Evolutionary conservation across 1,140 invertebrate species (phyloP).

Genomic region (Camponotus pennsylvanicus): DNA sequence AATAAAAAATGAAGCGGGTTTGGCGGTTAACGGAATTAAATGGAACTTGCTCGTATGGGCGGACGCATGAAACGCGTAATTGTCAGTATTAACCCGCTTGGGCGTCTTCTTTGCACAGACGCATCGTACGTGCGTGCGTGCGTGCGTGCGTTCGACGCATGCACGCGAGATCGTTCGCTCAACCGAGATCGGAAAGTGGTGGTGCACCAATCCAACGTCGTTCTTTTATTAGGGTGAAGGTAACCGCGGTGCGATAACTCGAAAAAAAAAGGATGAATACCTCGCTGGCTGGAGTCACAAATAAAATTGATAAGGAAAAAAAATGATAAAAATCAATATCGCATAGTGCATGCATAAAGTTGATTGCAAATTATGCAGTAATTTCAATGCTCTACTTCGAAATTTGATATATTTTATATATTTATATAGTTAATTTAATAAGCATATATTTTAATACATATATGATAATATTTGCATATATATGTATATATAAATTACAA

Average conservation of each 20-base stretch:
- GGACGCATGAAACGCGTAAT: constrained; percentile 75
- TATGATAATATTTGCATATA: too few species aligned
- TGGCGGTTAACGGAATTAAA: constrained; percentile 73
- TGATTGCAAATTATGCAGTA: too few species aligned
- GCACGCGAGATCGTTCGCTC: constrained; percentile 16
- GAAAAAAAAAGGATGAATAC: constrained; percentile 39
- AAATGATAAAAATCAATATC: background rate
- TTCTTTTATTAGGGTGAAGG: constrained; percentile 48
- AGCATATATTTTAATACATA: too few species aligned
- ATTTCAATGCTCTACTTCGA: too few species aligned
- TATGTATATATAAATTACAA: too few species aligned
- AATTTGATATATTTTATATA: too few species aligned
- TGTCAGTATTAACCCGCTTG: constrained; percentile 80
- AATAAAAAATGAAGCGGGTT: constrained; percentile 50
- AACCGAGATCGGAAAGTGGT: constrained; percentile 13
- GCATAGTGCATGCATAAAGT: background rate
- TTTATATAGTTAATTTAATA: too few species aligned
- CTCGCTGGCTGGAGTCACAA: constrained; percentile 25
- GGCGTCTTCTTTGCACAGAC: constrained; percentile 77
- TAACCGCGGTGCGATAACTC: constrained; percentile 15
- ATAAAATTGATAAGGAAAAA: background rate
- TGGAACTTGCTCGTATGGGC: constrained; percentile 73
- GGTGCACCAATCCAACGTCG: constrained; percentile 66
- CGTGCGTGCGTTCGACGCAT: constrained; percentile 61
- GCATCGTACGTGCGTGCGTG: constrained; percentile 73